phyloP scores from a whole-genome alignment of 2,113 vertebrate species.

The Calyptommatus sinebrachiatus region DNA sequence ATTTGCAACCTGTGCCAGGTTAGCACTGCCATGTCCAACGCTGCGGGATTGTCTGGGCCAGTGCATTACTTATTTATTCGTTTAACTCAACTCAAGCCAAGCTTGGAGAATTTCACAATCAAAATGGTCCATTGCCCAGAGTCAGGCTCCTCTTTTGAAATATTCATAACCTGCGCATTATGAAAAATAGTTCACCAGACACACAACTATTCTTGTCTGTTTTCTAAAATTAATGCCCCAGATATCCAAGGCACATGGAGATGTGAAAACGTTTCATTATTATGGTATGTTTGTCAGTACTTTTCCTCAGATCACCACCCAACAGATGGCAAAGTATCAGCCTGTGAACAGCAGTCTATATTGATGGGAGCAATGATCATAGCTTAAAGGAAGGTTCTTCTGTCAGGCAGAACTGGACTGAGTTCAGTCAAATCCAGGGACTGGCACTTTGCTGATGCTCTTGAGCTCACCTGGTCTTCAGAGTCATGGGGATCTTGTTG shows the following conservation, averaged over 20 bases:
- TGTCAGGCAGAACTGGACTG: no score
- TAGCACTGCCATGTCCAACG: neutral
- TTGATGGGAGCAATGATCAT: no score
- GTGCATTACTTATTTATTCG: conserved; percentile 30
- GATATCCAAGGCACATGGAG: neutral
- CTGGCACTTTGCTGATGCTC: no score
- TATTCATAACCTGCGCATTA: neutral
- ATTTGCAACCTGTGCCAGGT: conserved; percentile 24
- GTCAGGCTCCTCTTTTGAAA: neutral
- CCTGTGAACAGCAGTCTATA: no score
- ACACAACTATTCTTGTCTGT: neutral
- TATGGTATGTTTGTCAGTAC: neutral
- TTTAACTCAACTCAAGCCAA: neutral
- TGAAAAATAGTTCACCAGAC: neutral
- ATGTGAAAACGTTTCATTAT: no score
- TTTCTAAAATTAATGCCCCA: neutral
- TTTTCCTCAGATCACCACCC: neutral
- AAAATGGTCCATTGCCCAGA: neutral
- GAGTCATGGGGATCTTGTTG: no score
- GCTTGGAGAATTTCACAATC: neutral
- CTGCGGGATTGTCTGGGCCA: conserved; percentile 30
- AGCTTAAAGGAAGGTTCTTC: no score
- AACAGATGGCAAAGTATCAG: no score
- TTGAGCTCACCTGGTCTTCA: no score
- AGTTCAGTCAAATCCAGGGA: no score